These are phyloP conservation scores for Chamaetylas fuelleborni DNA, from an alignment of 2,113 vertebrate genomes.

Conservation along the genomic window DNA sequence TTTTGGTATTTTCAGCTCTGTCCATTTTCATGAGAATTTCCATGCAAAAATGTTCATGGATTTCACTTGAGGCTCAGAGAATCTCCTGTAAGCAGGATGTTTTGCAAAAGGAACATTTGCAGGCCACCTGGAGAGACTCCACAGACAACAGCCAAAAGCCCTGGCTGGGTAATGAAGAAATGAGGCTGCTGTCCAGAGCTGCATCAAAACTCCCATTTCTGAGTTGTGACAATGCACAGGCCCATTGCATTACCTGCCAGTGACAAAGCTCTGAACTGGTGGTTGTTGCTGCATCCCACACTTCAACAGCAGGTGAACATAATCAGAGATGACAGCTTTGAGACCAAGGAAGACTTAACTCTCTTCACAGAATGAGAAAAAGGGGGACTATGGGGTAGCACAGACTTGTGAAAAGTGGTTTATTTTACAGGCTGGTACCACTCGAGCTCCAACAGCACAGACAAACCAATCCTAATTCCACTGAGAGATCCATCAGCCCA, in stretches of 20 bases:
- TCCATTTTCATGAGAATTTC: conserved; percentile 28
- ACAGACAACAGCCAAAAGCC: neutral
- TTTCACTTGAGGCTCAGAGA: neutral
- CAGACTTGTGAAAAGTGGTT: neutral
- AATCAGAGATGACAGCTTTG: neutral
- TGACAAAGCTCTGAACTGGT: neutral
- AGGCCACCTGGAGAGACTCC: neutral
- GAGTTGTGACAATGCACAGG: neutral
- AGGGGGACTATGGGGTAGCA: neutral
- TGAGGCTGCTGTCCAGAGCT: neutral
- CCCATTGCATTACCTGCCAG: neutral
- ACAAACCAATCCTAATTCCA: neutral
- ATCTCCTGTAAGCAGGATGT: neutral
- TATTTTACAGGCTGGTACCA: neutral
- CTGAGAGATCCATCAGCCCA: neutral
- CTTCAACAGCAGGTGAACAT: neutral
- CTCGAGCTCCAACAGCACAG: neutral
- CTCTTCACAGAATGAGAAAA: neutral
- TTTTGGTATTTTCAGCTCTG: neutral
- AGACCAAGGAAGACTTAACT: neutral
- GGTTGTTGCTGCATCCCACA: neutral
- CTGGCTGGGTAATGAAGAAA: neutral
- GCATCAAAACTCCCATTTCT: neutral
- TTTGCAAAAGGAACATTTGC: neutral
- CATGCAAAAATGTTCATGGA: neutral